Percentiles rank a stretch among this genome's conserved stretches.
phyloP scores from a whole-genome alignment of 2,888 invertebrate genomes.

The Noctua fimbriata region DNA sequence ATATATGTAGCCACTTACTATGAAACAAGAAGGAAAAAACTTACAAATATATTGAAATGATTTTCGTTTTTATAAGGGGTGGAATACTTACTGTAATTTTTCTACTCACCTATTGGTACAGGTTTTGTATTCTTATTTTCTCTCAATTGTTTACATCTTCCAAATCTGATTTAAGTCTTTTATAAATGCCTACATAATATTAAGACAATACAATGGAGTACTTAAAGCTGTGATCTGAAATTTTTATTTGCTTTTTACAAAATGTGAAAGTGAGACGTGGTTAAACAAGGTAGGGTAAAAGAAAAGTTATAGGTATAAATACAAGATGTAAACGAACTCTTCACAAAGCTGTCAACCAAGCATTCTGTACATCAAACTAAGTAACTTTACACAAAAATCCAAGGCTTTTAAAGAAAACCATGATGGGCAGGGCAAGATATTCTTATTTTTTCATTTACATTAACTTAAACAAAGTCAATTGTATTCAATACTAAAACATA shows the following conservation, averaged over 20 bases:
- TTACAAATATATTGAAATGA: background rate
- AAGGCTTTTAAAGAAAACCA: background rate
- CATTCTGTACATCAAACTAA: too few species aligned
- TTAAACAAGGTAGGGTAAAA: too few species aligned
- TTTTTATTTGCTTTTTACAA: background rate
- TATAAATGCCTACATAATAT: background rate
- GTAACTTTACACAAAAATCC: too few species aligned
- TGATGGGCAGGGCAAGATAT: background rate
- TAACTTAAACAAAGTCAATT: background rate
- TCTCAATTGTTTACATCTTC: background rate
- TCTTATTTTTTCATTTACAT: too few species aligned
- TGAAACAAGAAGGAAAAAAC: too few species aligned
- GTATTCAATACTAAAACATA: slow-evolving; percentile 4
- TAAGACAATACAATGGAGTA: background rate
- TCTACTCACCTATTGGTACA: background rate
- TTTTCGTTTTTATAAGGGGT: background rate
- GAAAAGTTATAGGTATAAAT: too few species aligned
- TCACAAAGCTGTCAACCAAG: too few species aligned
- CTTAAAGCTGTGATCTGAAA: background rate
- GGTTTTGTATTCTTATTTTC: background rate
- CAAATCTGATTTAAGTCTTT: background rate
- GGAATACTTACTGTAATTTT: background rate
- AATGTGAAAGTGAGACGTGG: background rate
- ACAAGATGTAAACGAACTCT: too few species aligned
- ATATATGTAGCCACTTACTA: too few species aligned